Percentiles rank a stretch among this genome's conserved stretches.
These are phyloP conservation scores for Aphaenogaster rudis DNA, from an alignment of 1,140 invertebrate species.

Conservation along the genomic window DNA sequence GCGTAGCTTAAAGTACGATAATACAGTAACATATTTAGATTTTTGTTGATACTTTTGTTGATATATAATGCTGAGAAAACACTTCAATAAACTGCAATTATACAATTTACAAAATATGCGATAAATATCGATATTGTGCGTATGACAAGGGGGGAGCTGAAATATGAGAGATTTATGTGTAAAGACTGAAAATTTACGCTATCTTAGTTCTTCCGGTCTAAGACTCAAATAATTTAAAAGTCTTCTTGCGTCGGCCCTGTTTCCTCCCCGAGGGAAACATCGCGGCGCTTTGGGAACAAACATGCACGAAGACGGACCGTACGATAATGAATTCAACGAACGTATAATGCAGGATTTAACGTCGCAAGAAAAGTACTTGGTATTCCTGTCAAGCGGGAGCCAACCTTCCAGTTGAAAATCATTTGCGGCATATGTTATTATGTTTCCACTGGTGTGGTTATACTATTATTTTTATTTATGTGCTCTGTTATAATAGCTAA, in stretches of 20 bases:
- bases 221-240: slow-evolving; percentile 30
- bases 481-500: neutral
- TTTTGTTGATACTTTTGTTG: neutral
- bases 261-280: slow-evolving; percentile 3
- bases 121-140: neutral
- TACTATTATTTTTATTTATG: slow-evolving; percentile 1
- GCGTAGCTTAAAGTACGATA: neutral
- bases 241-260: slow-evolving; percentile 18
- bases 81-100: neutral
- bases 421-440: neutral
- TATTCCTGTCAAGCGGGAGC: slow-evolving; percentile 10
- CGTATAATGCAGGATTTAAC: slow-evolving; percentile 53
- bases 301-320: slow-evolving; percentile 31
- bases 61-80: neutral
- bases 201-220: neutral
- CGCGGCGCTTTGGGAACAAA: slow-evolving; percentile 13
- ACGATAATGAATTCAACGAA: slow-evolving; percentile 59
- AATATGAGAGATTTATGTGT: neutral
- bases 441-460: neutral
- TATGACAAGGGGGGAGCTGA: neutral
- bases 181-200: neutral
- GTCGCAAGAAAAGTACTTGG: slow-evolving; percentile 23
- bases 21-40: neutral
- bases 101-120: neutral
- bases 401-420: slow-evolving; percentile 9